Evolutionary conservation across 2,113 vertebrate species (phyloP).

Genomic region (Rhinopomastus cyanomelas): DNA sequence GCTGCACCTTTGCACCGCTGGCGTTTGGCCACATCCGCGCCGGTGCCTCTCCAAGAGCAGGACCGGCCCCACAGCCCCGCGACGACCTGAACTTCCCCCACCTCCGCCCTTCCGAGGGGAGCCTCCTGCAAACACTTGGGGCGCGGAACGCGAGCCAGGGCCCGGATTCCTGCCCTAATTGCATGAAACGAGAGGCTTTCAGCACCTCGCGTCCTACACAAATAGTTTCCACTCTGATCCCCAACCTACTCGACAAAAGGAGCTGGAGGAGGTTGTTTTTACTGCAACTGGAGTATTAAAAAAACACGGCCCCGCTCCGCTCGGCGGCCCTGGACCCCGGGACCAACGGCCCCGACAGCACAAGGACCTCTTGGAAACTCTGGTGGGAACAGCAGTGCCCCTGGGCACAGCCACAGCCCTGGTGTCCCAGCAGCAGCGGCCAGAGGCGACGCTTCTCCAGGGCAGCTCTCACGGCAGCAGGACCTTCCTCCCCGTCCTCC

Average conservation of each 20-base stretch:
- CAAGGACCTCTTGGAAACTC: constrained; percentile 73
- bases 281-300: constrained; percentile 74
- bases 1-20: neutral
- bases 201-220: constrained; percentile 40
- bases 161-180: constrained; percentile 28
- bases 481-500: constrained; percentile 16
- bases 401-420: constrained; percentile 68
- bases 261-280: constrained; percentile 73
- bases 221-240: constrained; percentile 65
- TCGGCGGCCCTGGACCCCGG: constrained; percentile 69
- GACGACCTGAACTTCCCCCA: neutral
- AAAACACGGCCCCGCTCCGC: constrained; percentile 61
- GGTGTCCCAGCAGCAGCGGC: too few relatives aligned
- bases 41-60: neutral
- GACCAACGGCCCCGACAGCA: constrained; percentile 74
- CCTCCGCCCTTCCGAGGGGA: neutral
- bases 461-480: constrained; percentile 52
- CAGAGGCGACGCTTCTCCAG: too few relatives aligned
- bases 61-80: neutral
- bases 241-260: constrained; percentile 60
- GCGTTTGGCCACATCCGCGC: rapidly evolving
- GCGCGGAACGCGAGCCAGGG: neutral
- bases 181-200: constrained; percentile 2
- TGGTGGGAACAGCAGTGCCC: constrained; percentile 69
- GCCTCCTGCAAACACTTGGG: neutral